These are phyloP conservation scores for Salarias fasciatus DNA, from an alignment of 2,797 vertebrate genomes.

Conservation along the genomic window DNA sequence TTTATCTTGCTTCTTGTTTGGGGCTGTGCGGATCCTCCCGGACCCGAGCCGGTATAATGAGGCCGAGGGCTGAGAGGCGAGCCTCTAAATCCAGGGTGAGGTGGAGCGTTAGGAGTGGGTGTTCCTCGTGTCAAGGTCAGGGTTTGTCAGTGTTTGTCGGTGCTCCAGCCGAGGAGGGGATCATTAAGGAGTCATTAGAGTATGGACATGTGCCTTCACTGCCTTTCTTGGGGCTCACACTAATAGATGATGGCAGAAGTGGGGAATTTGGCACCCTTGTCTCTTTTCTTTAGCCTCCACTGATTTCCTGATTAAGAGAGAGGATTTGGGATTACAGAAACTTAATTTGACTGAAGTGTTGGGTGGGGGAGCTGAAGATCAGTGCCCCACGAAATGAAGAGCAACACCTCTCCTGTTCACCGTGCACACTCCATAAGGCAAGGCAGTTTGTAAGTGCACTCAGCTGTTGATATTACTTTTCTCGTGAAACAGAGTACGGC, in stretches of 20 bases:
- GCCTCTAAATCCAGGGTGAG: constrained; percentile 60
- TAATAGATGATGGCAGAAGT: constrained; percentile 62
- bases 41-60: constrained; percentile 46
- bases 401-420: constrained; percentile 28
- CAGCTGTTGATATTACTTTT: constrained; percentile 49
- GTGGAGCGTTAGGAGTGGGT: constrained; percentile 59
- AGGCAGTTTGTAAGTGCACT: constrained; percentile 29
- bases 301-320: constrained; percentile 59
- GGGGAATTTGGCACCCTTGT: constrained; percentile 44
- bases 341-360: constrained; percentile 53
- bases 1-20: constrained; percentile 58
- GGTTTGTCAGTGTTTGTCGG: constrained; percentile 72
- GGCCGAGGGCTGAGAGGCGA: constrained; percentile 62
- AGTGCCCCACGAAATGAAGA: constrained; percentile 43
- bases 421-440: constrained; percentile 17
- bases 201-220: constrained; percentile 61
- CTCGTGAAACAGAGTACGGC: constrained; percentile 29
- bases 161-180: constrained; percentile 56
- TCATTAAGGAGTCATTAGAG: constrained; percentile 80
- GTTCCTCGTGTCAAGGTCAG: constrained; percentile 73
- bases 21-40: constrained; percentile 31
- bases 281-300: constrained; percentile 45
- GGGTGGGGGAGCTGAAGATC: constrained; percentile 5
- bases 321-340: constrained; percentile 56
- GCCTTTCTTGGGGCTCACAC: constrained; percentile 41